A percentile compares a stretch with the other conserved stretches of the same genome.
Conservation (phyloP, 2,113 vertebrate species). For the Terrapene triunguis region DNA sequence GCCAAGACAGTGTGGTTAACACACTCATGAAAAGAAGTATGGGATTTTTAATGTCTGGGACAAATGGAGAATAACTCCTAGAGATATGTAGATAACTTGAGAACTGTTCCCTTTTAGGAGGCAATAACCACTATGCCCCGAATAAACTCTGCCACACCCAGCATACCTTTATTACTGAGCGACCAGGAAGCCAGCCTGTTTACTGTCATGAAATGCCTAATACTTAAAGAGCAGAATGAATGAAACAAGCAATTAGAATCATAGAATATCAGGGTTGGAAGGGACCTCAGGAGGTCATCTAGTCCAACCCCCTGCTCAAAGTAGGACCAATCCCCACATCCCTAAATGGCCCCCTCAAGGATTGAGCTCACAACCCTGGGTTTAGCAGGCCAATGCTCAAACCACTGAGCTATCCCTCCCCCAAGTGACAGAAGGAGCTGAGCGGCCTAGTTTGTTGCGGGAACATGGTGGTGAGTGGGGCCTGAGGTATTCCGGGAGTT, state of each 20-base stretch:
- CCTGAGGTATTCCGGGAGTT: background rate
- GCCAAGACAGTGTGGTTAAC: background rate
- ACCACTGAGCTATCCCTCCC: no score
- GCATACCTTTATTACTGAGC: constrained; percentile 64
- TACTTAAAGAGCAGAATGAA: constrained; percentile 67
- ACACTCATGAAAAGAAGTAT: background rate
- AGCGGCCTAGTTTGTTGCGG: background rate
- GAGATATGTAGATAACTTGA: constrained; percentile 55
- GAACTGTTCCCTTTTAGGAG: constrained; percentile 58
- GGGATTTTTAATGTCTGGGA: background rate
- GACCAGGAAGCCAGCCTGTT: constrained; percentile 59
- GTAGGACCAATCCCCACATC: no score
- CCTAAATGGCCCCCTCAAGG: no score
- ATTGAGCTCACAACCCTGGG: no score
- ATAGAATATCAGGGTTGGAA: no score
- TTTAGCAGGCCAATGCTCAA: no score
- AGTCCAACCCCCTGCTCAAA: no score
- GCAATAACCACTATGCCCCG: constrained; percentile 52
- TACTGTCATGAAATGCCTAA: constrained; percentile 34
- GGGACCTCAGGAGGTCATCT: no score
- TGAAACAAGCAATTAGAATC: constrained; percentile 31
- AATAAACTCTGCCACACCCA: constrained; percentile 63
- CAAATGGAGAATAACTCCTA: constrained; percentile 38
- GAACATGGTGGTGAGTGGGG: background rate
- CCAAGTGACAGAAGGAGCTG: constrained; percentile 34